Evolutionary conservation across 1,140 invertebrate genomes (phyloP), one percentile per base, ranked within the genome.

Genomic region (Branchinecta lynchi): DNA sequence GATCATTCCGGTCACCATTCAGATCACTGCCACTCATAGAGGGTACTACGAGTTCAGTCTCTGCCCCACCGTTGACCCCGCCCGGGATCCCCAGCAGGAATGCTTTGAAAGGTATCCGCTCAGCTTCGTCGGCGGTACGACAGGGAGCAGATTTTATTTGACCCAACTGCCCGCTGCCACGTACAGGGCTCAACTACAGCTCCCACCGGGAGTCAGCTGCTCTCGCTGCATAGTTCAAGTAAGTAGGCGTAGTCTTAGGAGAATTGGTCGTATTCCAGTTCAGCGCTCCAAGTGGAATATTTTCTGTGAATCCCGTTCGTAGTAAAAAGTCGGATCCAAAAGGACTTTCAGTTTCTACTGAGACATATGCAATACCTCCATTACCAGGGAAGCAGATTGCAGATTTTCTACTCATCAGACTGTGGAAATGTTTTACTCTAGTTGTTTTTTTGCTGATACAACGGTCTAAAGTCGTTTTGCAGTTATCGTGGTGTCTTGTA

Each of bases 21-120:
- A 73, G 44, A 70, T 73, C 8, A 72, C 72, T n/a, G 72, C 74
- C 5, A 74, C 72, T 32, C 75, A 76, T 60, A 68, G 67, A 51
- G 75, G 75, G 0, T 75, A 72, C 65, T 75, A 74, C 51, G 74
- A 75, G 70, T 75, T 75, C 65, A 72, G 72, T 66, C 20, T 75
- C 7, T 75, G 75, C 68, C 75, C 75, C 0, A 73, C 72, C 17
- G 72, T 74, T 20, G 74, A 74, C 67, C 69, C 69, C 8, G 70
- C 68, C 12, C 68, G 71, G 68, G 73, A 74, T 68, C 73, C 74
- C 9, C 70, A 69, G 3, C 75, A 75, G 66, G 70, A 72, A 9
- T 75, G 75, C 51, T 71, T 76, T 10, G 72, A 76, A 45, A 71
- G 70, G 66, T 70, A 72, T 60, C 51, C 51, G 17, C 51, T 60